phyloP scores from a whole-genome alignment of 2,113 vertebrate species.

The Collichthys lucidus region DNA sequence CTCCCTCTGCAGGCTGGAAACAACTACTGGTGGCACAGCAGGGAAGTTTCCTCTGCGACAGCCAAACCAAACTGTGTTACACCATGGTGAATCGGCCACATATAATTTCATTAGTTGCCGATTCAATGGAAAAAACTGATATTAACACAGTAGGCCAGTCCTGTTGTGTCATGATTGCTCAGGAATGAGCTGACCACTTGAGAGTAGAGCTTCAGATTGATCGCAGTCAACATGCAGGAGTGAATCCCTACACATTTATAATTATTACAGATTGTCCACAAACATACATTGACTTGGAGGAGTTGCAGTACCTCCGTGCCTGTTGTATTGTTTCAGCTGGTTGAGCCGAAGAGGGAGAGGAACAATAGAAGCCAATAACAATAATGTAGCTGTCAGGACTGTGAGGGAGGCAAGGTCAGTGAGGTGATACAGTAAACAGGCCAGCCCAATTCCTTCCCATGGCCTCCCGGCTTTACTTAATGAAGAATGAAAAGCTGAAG shows the following conservation, averaged over 20 bases:
- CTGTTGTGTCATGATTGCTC: neutral
- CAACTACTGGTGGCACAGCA: neutral
- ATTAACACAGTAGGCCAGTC: constrained; percentile 8
- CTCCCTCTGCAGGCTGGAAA: constrained; percentile 65
- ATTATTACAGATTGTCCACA: constrained; percentile 54
- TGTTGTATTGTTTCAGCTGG: constrained; percentile 75
- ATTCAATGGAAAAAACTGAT: constrained; percentile 9
- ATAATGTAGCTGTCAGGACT: constrained; percentile 64
- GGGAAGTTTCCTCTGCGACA: neutral
- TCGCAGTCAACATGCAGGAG: constrained; percentile 1
- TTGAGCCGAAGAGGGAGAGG: constrained; percentile 41
- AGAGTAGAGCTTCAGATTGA: constrained; percentile 18
- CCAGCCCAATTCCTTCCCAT: constrained; percentile 47
- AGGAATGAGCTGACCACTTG: constrained; percentile 8
- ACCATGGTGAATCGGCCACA: constrained; percentile 1
- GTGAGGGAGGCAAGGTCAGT: constrained; percentile 67
- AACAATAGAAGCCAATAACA: constrained; percentile 68
- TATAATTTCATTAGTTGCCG: constrained; percentile 16
- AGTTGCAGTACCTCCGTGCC: constrained; percentile 35
- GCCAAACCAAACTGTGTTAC: constrained; percentile 15
- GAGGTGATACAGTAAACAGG: constrained; percentile 52
- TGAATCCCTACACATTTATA: constrained; percentile 11
- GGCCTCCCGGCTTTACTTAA: constrained; percentile 15
- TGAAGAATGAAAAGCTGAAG: neutral
- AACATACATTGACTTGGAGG: constrained; percentile 45